A percentile compares a stretch with the other conserved stretches of the same genome.
Conservation (phyloP, 2,888 invertebrate species). For the Idaea straminata region DNA sequence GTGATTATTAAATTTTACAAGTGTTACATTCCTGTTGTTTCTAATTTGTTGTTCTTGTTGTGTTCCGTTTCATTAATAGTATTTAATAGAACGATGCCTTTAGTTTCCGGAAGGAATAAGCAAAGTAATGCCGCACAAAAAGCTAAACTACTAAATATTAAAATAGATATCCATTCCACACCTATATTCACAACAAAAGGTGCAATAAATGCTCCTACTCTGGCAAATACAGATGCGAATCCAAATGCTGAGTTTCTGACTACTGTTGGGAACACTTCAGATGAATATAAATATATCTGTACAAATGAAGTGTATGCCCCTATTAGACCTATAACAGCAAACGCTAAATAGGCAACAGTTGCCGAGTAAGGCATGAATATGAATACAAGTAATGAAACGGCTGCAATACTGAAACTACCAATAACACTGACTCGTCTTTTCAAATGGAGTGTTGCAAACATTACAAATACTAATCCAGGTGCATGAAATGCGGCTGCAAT, state of each 20-base stretch:
- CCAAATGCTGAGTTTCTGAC: conserved; percentile 89
- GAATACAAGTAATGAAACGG: conserved; percentile 55
- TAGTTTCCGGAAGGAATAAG: conserved; percentile 65
- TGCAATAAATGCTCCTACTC: conserved; percentile 84
- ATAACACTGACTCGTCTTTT: conserved; percentile 56
- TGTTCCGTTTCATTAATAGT: conserved; percentile 60
- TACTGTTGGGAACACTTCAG: conserved; percentile 90
- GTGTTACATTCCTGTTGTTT: conserved; percentile 9
- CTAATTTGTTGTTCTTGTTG: conserved; percentile 9
- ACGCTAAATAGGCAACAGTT: conserved; percentile 77
- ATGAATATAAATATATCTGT: conserved; percentile 85
- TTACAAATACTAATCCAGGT: conserved; percentile 54
- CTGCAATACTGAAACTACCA: conserved; percentile 51
- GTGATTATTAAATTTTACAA: neutral
- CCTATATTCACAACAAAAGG: conserved; percentile 83
- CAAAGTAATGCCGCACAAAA: conserved; percentile 58
- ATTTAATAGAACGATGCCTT: conserved; percentile 58
- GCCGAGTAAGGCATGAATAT: conserved; percentile 53
- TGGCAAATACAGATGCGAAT: conserved; percentile 84
- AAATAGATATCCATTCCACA: conserved; percentile 61
- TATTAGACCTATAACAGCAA: conserved; percentile 87
- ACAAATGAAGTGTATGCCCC: conserved; percentile 86
- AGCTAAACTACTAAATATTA: conserved; percentile 58
- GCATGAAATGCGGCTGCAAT: conserved; percentile 78
- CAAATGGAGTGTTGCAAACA: conserved; percentile 52